phyloP scores from a whole-genome alignment of 2,888 invertebrate genomes.

The Apomyelois bistriatella region DNA sequence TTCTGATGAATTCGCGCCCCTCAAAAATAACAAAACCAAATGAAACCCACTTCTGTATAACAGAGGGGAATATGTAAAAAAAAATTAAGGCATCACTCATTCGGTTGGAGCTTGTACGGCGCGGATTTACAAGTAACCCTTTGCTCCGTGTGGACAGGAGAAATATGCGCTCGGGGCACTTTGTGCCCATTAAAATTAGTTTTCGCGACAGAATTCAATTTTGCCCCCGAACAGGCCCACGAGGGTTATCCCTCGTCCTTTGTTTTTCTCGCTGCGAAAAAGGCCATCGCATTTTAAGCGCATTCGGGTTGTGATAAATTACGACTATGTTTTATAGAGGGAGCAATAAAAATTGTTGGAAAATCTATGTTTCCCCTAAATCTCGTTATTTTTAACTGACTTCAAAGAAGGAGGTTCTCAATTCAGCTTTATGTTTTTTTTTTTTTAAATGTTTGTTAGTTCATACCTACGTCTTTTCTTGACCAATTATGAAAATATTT shows the following conservation, averaged over 20 bases:
- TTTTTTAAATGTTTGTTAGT: too few relatives aligned
- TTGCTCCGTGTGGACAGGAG: neutral
- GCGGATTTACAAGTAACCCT: neutral
- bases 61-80: neutral
- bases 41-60: neutral
- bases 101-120: neutral
- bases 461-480: too few relatives aligned
- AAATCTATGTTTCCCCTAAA: neutral
- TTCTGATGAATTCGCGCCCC: neutral
- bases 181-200: conserved; percentile 51
- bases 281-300: conserved; percentile 8
- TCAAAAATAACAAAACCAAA: neutral
- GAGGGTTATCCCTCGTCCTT: conserved; percentile 25
- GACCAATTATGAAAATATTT: too few relatives aligned
- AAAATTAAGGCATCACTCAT: neutral
- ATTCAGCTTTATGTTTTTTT: too few relatives aligned
- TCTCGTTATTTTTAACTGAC: neutral
- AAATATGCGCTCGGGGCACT: conserved; percentile 25
- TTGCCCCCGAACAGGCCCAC: conserved; percentile 28
- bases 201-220: conserved; percentile 52
- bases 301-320: conserved; percentile 2
- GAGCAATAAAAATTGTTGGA: conserved; percentile 2
- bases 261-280: conserved; percentile 9
- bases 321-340: neutral
- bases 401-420: too few relatives aligned